Conservation (phyloP, 2,113 vertebrate species). For the Myotis davidii region DNA sequence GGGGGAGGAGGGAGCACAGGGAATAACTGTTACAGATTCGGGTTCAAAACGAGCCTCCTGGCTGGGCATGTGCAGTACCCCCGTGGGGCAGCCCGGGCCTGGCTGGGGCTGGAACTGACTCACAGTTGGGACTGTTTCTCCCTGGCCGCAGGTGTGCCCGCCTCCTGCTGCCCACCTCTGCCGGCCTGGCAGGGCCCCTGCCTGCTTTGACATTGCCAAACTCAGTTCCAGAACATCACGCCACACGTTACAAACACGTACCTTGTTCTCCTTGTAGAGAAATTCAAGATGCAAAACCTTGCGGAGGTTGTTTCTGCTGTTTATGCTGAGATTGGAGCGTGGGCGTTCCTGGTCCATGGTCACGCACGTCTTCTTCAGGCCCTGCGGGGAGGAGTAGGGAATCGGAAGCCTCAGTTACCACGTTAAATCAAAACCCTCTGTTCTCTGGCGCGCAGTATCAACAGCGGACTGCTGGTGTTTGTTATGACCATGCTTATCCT, state of each 20-base stretch:
- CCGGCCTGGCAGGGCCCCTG: background rate
- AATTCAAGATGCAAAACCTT: constrained; percentile 90
- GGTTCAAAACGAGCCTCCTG: background rate
- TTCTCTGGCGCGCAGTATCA: background rate
- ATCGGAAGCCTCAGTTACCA: background rate
- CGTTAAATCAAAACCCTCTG: constrained; percentile 45
- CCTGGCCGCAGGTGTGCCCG: background rate
- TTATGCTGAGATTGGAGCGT: constrained; percentile 91
- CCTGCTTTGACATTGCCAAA: background rate
- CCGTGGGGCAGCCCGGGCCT: background rate
- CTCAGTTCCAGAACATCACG: background rate
- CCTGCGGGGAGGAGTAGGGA: constrained; percentile 82
- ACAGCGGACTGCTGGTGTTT: background rate
- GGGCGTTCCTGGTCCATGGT: constrained; percentile 94
- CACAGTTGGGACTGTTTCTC: background rate
- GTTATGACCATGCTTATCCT: background rate
- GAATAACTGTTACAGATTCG: background rate
- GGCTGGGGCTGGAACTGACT: background rate
- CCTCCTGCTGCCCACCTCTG: background rate
- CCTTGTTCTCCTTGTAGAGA: constrained; percentile 94
- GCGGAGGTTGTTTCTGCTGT: constrained; percentile 91
- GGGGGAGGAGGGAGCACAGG: background rate
- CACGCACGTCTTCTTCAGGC: constrained; percentile 91
- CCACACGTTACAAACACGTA: constrained; percentile 38
- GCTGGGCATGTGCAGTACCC: accelerated